Conservation (phyloP, 2,113 vertebrate genomes). For the Platysternon megacephalum region DNA sequence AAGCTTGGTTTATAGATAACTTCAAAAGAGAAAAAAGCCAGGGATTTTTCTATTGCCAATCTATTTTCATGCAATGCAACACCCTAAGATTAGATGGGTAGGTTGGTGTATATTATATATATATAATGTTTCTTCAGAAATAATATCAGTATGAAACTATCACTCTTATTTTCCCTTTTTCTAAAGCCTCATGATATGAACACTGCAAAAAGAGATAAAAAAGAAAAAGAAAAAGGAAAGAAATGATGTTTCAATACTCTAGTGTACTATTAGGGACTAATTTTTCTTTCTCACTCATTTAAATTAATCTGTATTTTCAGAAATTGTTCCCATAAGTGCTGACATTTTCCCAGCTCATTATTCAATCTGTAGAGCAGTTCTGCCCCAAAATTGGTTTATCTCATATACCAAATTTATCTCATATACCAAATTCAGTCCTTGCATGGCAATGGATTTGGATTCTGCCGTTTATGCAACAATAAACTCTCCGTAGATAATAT, state of each 20-base stretch:
- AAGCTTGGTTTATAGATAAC: too few species aligned
- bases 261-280: neutral
- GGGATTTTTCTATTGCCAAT: too few species aligned
- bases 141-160: neutral
- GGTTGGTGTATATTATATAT: too few species aligned
- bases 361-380: too few species aligned
- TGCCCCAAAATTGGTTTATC: too few species aligned
- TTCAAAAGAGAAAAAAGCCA: too few species aligned
- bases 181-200: neutral
- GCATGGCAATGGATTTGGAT: neutral
- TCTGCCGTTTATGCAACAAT: neutral
- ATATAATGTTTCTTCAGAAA: too few species aligned
- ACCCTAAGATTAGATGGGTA: too few species aligned
- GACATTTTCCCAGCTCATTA: too few species aligned
- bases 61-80: too few species aligned
- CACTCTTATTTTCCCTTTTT: neutral
- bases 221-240: neutral
- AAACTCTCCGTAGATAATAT: neutral
- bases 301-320: neutral
- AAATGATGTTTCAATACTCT: neutral
- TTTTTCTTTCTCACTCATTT: neutral
- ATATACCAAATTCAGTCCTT: neutral
- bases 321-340: too few species aligned
- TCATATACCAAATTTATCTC: too few species aligned
- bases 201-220: neutral